These are phyloP conservation scores for Oophaga pumilio DNA, from an alignment of 2,113 vertebrate genomes.

Conservation along the genomic window DNA sequence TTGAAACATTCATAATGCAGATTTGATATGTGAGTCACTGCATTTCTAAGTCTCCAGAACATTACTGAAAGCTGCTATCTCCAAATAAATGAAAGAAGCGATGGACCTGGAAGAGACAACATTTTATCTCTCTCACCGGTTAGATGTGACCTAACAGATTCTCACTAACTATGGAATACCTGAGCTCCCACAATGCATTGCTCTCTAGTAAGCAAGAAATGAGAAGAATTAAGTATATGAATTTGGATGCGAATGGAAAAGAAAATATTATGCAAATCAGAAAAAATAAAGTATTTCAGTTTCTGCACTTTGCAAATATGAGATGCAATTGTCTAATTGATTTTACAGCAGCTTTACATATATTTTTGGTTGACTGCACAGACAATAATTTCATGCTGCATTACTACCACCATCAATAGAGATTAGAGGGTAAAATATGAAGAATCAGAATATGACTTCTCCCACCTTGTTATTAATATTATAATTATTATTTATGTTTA, in stretches of 20 bases:
- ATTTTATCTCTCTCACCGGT: not conserved
- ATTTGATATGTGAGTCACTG: slow-evolving; percentile 25
- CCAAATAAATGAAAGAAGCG: not conserved
- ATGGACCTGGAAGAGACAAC: not conserved
- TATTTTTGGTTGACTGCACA: no score
- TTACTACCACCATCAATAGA: no score
- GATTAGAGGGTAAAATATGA: no score
- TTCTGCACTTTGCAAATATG: not conserved
- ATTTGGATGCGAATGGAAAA: not conserved
- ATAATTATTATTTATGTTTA: no score
- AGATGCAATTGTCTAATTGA: no score
- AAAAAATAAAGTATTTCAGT: not conserved
- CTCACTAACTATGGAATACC: not conserved
- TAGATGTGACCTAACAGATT: no score
- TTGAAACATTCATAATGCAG: slow-evolving; percentile 24
- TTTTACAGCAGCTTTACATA: no score
- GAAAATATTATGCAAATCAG: not conserved
- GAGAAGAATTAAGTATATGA: not conserved
- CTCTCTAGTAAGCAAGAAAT: not conserved
- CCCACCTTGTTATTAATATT: no score
- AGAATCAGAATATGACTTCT: no score
- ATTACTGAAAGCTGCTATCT: not conserved
- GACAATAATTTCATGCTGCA: no score
- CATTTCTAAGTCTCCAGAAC: not conserved
- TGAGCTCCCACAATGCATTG: not conserved